Evolutionary conservation across 1,140 invertebrate genomes (phyloP).

Genomic region (Rhizoglyphus robini): DNA sequence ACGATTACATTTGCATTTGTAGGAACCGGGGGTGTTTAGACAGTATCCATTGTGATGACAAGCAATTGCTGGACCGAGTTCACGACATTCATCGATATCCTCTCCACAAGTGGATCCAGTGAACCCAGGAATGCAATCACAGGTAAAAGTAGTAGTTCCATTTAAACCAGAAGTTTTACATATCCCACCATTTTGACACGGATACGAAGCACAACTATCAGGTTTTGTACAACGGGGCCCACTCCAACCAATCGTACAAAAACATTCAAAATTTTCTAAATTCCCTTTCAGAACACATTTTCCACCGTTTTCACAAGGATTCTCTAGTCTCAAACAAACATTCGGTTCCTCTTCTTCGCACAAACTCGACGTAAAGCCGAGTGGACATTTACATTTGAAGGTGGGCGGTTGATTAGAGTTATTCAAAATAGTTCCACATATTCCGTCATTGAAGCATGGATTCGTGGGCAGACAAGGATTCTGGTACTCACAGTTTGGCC

Average conservation of each 20-base stretch:
- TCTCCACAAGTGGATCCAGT: constrained; percentile 47
- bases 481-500: constrained; percentile 38
- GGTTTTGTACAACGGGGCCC: constrained; percentile 58
- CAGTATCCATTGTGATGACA: constrained; percentile 90
- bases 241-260: constrained; percentile 72
- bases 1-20: constrained; percentile 89
- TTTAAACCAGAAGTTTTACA: constrained; percentile 91
- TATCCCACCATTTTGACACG: constrained; percentile 78
- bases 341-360: constrained; percentile 71
- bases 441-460: constrained; percentile 38
- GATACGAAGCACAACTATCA: constrained; percentile 86
- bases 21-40: constrained; percentile 72
- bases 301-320: constrained; percentile 72
- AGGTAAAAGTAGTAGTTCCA: constrained; percentile 80
- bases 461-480: constrained; percentile 28
- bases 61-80: constrained; percentile 38
- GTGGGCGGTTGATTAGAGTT: constrained; percentile 50
- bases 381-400: constrained; percentile 53
- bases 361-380: constrained; percentile 74
- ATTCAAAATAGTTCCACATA: constrained; percentile 59
- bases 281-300: constrained; percentile 74
- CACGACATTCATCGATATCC: constrained; percentile 49
- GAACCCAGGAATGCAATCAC: constrained; percentile 77
- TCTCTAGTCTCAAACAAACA: constrained; percentile 72
- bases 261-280: constrained; percentile 68